These are phyloP conservation scores for Nasalis larvatus DNA, from an alignment of 2,113 vertebrate species.

Conservation along the genomic window DNA sequence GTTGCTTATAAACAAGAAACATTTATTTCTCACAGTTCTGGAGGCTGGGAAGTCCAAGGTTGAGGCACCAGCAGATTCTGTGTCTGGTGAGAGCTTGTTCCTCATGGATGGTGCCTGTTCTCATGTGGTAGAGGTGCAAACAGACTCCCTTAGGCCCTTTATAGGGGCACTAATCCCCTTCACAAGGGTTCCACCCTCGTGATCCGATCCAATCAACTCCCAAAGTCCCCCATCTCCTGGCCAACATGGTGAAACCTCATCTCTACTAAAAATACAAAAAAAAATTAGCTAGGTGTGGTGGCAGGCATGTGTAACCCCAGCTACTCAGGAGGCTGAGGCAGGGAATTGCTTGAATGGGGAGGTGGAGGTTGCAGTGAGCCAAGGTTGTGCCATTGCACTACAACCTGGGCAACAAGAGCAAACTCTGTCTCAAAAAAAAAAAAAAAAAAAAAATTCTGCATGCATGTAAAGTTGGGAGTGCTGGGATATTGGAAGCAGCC, in stretches of 20 bases:
- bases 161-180: not conserved
- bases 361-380: no score
- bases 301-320: not conserved
- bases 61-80: no score
- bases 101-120: not conserved
- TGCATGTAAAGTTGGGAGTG: not conserved
- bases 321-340: no score
- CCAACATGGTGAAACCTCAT: no score
- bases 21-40: not conserved
- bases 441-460: no score
- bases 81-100: not conserved
- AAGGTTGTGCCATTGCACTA: no score
- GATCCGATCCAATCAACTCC: not conserved
- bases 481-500: not conserved
- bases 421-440: no score
- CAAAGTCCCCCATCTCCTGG: no score
- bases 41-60: not conserved
- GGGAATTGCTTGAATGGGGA: no score
- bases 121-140: not conserved
- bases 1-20: not conserved
- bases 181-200: not conserved
- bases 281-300: no score
- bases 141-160: not conserved
- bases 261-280: no score
- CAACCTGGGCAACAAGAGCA: no score